Evolutionary conservation across 2,888 invertebrate genomes (phyloP).

Genomic region (Melanotus villosus): DNA sequence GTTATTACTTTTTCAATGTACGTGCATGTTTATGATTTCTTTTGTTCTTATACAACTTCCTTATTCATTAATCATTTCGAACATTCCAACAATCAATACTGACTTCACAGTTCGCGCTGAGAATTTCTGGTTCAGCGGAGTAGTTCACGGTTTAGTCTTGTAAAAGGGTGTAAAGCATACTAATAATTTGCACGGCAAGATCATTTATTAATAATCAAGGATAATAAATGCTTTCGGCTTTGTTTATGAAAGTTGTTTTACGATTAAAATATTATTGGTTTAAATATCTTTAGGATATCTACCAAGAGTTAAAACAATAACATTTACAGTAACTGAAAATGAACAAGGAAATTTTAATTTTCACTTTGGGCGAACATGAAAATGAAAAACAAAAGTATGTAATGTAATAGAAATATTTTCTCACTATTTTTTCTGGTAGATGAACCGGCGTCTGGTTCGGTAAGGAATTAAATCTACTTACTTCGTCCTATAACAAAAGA

Average conservation of each 20-base stretch:
- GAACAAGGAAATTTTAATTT: too few species aligned
- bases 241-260: too few species aligned
- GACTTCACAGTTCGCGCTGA: not conserved
- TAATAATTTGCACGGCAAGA: not conserved
- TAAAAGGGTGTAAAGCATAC: not conserved
- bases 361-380: too few species aligned
- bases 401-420: conserved; percentile 36
- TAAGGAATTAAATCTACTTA: conserved; percentile 61
- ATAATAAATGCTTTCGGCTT: not conserved
- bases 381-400: too few species aligned
- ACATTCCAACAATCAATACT: conserved; percentile 38
- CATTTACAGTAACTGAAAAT: too few species aligned
- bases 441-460: conserved; percentile 33
- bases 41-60: conserved; percentile 49
- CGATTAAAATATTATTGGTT: too few species aligned
- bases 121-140: conserved; percentile 5
- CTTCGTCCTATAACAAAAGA: conserved; percentile 70
- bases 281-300: too few species aligned
- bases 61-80: conserved; percentile 55
- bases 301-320: too few species aligned
- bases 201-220: not conserved
- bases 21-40: conserved; percentile 21
- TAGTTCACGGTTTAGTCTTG: conserved; percentile 10
- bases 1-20: not conserved
- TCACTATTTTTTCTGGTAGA: conserved; percentile 40